A percentile compares a stretch with the other conserved stretches of the same genome.
These are phyloP conservation scores for Lacerta bilineata DNA, from an alignment of 2,797 vertebrate species.

Conservation along the genomic window DNA sequence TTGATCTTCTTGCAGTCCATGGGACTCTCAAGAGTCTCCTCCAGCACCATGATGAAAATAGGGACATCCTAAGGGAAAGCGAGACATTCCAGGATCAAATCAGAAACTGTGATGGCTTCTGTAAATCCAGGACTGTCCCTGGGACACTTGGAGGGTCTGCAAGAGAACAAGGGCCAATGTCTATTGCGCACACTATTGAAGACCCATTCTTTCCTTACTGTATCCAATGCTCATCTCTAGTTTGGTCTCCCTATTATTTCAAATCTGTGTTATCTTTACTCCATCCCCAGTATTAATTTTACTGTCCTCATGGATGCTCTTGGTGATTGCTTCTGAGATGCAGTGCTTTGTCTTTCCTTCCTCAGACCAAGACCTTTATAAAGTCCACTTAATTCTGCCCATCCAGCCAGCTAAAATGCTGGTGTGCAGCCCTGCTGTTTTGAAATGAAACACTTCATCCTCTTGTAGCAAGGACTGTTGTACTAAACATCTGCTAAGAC, in stretches of 20 bases:
- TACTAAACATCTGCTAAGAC: not conserved
- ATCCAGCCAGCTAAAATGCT: not conserved
- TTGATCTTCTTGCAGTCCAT: too few species aligned
- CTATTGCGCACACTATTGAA: conserved; percentile 3
- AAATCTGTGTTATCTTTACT: not conserved
- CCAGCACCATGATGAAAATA: too few species aligned
- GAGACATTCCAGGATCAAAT: too few species aligned
- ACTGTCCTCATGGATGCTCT: not conserved
- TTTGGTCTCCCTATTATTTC: not conserved
- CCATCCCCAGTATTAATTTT: not conserved
- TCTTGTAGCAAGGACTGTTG: not conserved
- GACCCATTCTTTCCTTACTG: not conserved
- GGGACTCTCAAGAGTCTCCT: too few species aligned
- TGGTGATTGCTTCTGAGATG: not conserved
- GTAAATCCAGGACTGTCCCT: too few species aligned
- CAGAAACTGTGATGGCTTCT: too few species aligned
- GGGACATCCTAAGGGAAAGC: too few species aligned
- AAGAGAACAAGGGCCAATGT: not conserved
- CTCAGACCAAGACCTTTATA: not conserved
- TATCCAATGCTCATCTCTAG: not conserved
- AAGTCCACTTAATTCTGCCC: not conserved
- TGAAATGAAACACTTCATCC: not conserved
- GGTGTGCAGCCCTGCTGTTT: not conserved
- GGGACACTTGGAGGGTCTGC: too few species aligned
- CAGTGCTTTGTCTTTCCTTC: not conserved